phyloP scores from a whole-genome alignment of 2,797 vertebrate genomes.

The Myripristis jacobus region DNA sequence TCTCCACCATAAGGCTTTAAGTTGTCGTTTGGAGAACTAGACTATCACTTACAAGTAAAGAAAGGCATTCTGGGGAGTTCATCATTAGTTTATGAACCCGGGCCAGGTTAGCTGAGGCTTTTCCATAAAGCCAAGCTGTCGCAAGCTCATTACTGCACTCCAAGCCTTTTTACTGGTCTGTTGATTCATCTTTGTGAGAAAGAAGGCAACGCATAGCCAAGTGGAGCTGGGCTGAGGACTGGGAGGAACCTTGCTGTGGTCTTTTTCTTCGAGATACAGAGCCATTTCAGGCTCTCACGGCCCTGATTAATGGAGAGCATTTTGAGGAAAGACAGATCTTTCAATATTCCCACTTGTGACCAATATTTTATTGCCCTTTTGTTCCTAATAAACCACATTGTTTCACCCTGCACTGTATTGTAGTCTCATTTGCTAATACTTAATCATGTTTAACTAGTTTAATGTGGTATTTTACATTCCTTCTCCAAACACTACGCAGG shows the following conservation, averaged over 20 bases:
- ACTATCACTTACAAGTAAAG: conserved; percentile 5
- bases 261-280: background rate
- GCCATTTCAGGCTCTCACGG: background rate
- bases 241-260: conserved; percentile 4
- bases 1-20: background rate
- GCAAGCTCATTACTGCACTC: conserved; percentile 16
- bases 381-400: background rate
- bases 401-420: background rate
- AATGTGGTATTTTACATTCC: background rate
- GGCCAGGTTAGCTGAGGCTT: conserved; percentile 13
- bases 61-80: conserved; percentile 5
- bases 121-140: conserved; percentile 5
- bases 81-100: conserved; percentile 27
- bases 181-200: conserved; percentile 16
- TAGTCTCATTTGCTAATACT: background rate
- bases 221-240: conserved; percentile 5
- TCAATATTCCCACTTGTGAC: background rate
- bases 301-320: background rate
- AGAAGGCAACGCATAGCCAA: conserved; percentile 3
- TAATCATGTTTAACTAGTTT: background rate
- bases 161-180: conserved; percentile 11
- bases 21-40: background rate
- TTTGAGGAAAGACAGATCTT: background rate
- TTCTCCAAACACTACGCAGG: background rate
- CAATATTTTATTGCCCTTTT: background rate